These are phyloP conservation scores for Syngnathus floridae DNA, from an alignment of 2,113 vertebrate species.

Conservation along the genomic window DNA sequence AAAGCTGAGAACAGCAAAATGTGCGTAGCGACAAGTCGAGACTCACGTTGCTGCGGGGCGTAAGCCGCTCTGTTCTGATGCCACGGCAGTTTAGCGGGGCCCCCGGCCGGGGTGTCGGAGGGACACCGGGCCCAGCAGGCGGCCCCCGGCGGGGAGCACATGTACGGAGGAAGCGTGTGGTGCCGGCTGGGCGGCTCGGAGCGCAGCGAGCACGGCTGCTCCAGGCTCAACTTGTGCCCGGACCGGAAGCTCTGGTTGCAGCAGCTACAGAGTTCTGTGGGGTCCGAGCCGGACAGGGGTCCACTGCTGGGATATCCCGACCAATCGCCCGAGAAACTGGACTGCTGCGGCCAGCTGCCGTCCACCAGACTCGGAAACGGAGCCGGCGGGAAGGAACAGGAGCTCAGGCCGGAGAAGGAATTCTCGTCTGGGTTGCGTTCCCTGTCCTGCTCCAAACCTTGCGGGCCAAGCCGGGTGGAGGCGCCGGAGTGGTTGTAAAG, in stretches of 20 bases:
- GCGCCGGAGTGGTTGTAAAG: neutral
- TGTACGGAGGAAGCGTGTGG: conserved; percentile 52
- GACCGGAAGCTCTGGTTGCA: conserved; percentile 42
- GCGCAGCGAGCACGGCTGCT: conserved; percentile 68
- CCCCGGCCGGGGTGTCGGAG: conserved; percentile 31
- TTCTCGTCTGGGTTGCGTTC: conserved; percentile 9
- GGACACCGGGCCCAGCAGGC: conserved; percentile 58
- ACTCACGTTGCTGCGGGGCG: conserved; percentile 57
- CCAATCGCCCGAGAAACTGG: conserved; percentile 50
- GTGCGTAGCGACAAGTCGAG: neutral
- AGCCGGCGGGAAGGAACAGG: conserved; percentile 50
- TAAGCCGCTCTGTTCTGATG: conserved; percentile 34
- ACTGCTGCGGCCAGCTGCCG: conserved; percentile 40
- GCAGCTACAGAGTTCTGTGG: conserved; percentile 39
- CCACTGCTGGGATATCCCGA: conserved; percentile 52
- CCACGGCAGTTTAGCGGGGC: conserved; percentile 24
- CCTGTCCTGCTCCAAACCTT: neutral
- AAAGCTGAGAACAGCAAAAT: neutral
- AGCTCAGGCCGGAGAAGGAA: conserved; percentile 21
- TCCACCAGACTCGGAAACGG: conserved; percentile 64
- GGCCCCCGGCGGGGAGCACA: conserved; percentile 41
- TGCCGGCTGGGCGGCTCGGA: conserved; percentile 58
- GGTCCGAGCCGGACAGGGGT: conserved; percentile 43
- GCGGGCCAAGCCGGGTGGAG: conserved; percentile 5
- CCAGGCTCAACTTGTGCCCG: conserved; percentile 52